Percentiles rank a stretch among this genome's conserved stretches.
phyloP scores from a whole-genome alignment of 2,888 invertebrate genomes.

The Cheilosia pagana region DNA sequence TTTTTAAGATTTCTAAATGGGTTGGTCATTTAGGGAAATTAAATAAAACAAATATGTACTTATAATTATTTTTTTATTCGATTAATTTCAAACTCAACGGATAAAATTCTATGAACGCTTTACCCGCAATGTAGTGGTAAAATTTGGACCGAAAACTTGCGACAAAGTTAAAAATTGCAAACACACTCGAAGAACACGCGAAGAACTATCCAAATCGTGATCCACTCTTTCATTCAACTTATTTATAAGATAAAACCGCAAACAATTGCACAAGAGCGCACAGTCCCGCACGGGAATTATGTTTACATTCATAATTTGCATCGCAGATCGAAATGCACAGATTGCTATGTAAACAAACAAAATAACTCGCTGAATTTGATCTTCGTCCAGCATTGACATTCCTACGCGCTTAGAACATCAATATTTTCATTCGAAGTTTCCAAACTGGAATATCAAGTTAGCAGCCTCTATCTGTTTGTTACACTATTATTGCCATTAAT shows the following conservation, averaged over 20 bases:
- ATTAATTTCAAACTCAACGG: no score
- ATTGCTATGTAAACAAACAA: neutral
- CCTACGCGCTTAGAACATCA: conserved; percentile 43
- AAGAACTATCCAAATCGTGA: no score
- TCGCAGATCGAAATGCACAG: neutral
- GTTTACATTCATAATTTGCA: neutral
- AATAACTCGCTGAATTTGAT: conserved; percentile 5
- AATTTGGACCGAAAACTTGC: no score
- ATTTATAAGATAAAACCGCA: neutral
- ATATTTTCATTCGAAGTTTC: conserved; percentile 11
- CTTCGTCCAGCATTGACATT: conserved; percentile 9
- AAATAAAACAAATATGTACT: no score
- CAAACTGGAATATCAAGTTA: conserved; percentile 38
- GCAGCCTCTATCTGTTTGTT: neutral
- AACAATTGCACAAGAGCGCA: neutral
- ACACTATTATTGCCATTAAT: conserved; percentile 5
- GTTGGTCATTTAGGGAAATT: no score
- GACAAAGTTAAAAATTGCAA: no score
- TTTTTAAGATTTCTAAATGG: no score
- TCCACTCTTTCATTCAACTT: no score
- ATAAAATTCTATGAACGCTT: no score
- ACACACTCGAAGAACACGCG: no score
- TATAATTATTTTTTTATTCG: no score
- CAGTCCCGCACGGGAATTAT: neutral
- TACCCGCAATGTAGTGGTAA: no score